Percentiles rank a stretch among this genome's conserved stretches.
Evolutionary conservation across 2,797 vertebrate species (phyloP).

Genomic region (Malurus leucopterus): DNA sequence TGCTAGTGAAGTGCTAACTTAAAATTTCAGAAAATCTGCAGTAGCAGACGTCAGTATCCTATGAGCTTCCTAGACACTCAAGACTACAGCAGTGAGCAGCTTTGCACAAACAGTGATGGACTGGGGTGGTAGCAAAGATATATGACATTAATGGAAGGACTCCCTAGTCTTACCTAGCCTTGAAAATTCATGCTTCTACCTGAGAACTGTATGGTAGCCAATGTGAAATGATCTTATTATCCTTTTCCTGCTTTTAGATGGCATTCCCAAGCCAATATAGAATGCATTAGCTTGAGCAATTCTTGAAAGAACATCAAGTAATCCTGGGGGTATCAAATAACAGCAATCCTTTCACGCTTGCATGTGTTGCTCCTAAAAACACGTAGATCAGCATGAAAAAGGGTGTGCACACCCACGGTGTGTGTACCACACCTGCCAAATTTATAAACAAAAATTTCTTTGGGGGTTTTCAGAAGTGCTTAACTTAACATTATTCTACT

Average conservation of each 20-base stretch:
- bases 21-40: background rate
- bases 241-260: background rate
- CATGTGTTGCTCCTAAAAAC: background rate
- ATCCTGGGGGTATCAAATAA: background rate
- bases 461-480: slow-evolving; percentile 18
- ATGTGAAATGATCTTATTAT: background rate
- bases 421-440: background rate
- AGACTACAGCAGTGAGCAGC: background rate
- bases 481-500: background rate
- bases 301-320: background rate
- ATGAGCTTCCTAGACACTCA: background rate
- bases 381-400: background rate
- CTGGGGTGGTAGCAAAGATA: background rate
- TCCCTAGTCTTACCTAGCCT: background rate
- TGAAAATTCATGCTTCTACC: background rate
- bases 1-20: background rate
- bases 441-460: background rate
- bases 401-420: rapidly evolving
- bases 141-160: background rate
- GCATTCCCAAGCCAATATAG: background rate
- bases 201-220: background rate
- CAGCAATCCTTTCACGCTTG: background rate
- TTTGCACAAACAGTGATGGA: background rate
- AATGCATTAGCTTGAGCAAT: background rate
- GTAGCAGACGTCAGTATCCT: background rate